phyloP scores from a whole-genome alignment of 1,140 invertebrate species.

The Oscheius sp. region DNA sequence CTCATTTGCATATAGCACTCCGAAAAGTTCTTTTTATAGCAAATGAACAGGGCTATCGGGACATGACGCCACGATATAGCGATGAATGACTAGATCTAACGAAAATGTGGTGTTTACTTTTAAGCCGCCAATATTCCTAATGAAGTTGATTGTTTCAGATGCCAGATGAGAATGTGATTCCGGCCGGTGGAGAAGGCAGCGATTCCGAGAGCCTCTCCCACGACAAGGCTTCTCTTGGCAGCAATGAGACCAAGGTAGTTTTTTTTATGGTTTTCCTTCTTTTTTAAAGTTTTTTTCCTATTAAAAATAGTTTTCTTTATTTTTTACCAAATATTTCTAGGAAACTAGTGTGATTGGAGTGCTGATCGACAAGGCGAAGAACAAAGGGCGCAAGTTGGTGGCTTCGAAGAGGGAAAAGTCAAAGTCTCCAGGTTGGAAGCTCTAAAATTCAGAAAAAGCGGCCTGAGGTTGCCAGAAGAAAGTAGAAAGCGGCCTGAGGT shows the following conservation, averaged over 20 bases:
- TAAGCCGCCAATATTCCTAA: too few species aligned
- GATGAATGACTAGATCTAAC: too few species aligned
- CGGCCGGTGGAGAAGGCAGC: constrained; percentile 7
- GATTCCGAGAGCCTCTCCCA: background rate
- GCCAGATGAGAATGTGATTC: constrained; percentile 8
- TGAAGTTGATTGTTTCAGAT: background rate
- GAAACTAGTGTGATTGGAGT: constrained; percentile 27
- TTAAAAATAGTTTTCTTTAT: background rate
- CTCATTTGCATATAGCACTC: too few species aligned
- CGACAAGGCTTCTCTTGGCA: background rate
- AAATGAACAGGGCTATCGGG: too few species aligned
- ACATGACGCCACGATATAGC: too few species aligned
- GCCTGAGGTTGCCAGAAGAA: too few species aligned
- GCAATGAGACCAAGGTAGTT: background rate
- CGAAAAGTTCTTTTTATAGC: too few species aligned
- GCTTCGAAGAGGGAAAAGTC: constrained; percentile 33
- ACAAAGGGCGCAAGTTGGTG: constrained; percentile 33
- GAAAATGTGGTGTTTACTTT: too few species aligned
- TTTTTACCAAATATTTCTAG: background rate
- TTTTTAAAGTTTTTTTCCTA: background rate
- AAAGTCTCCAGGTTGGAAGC: constrained; percentile 16
- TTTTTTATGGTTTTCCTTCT: background rate
- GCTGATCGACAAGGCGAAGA: constrained; percentile 37
- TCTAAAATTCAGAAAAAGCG: too few species aligned
- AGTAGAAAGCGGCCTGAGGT: too few species aligned